phyloP scores from a whole-genome alignment of 1,140 invertebrate species.

The Palaemon carinicauda region DNA sequence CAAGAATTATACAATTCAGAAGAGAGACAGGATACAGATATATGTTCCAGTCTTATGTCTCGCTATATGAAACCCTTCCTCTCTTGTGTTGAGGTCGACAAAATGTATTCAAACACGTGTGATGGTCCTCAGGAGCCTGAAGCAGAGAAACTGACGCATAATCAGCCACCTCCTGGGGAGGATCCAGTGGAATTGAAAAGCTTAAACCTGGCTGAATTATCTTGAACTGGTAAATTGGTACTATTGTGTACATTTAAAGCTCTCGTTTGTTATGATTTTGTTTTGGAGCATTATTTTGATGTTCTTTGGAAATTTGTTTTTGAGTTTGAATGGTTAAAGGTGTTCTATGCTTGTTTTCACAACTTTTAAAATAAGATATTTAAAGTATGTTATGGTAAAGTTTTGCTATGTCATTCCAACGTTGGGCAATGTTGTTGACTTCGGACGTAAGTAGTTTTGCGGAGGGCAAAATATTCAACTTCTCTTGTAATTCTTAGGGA shows the following conservation, averaged over 20 bases:
- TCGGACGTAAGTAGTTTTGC: not conserved
- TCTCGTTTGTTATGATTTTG: no score
- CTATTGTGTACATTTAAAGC: no score
- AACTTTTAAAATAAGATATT: not conserved
- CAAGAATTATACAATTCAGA: not conserved
- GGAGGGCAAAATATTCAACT: no score
- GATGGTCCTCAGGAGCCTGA: not conserved
- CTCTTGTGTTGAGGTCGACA: not conserved
- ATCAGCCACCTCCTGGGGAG: no score
- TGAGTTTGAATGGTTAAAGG: not conserved
- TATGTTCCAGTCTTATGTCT: slow-evolving; percentile 24
- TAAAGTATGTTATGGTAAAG: not conserved
- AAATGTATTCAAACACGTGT: not conserved
- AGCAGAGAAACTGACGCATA: not conserved
- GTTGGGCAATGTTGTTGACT: not conserved
- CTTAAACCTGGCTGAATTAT: no score
- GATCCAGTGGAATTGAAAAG: no score
- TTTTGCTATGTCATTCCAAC: not conserved
- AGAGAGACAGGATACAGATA: not conserved
- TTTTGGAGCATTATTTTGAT: no score
- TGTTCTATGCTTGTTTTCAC: not conserved
- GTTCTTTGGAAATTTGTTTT: no score
- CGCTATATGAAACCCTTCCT: slow-evolving; percentile 41
- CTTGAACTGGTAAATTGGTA: no score
- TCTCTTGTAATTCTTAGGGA: no score